Evolutionary conservation across 2,113 vertebrate genomes (phyloP), one percentile per base, ranked within the genome.

Genomic region (Equus quagga): DNA sequence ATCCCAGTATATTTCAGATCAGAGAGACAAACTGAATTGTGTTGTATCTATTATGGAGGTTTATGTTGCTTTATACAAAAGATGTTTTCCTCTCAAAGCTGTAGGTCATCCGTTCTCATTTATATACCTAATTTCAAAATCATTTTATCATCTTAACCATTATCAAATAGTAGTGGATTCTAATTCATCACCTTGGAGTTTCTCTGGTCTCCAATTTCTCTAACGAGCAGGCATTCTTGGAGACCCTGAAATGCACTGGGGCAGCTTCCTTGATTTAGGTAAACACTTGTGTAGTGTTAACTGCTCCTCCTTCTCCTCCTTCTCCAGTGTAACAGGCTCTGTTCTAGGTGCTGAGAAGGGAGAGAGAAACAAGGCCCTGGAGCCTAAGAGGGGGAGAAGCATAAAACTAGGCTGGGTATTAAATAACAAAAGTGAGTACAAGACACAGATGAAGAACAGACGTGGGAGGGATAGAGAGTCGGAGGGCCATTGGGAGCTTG

Each of bases 31-130:
- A 72, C 58, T 21, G 28, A 65, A 46, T 65, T n/a, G 4, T 36
- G 8, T 15, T 81, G 19, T 70, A 24, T 24, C 81, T 19, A 65
- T 46, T 72, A 58, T 54, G 3, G 28, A 82, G 24, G 8, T 54
- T 60, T 54, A 31, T 65, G 8, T 23, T 49, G 9, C 21, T 92
- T 88, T 85, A 33, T 8, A 31, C 19, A 67, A 80, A 86, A 95
- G 46, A 28, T 36, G 28, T 75, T 94, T 89, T 90, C 70, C 51
- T 91, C 44, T 28, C 60, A 86, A 83, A 96, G 26, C 73, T 76
- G 8, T 33, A 26, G 8, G 41, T 51, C 78, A 60, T 54, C 36
- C 95, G 11, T 93, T 93, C 73, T 94, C 78, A 54, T n/a, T 51
- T 21, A 60, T 14, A 26, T 12, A 8, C n/a, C 41, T n/a, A 72